phyloP scores from a whole-genome alignment of 1,140 invertebrate species.

The Marisa cornuarietis region DNA sequence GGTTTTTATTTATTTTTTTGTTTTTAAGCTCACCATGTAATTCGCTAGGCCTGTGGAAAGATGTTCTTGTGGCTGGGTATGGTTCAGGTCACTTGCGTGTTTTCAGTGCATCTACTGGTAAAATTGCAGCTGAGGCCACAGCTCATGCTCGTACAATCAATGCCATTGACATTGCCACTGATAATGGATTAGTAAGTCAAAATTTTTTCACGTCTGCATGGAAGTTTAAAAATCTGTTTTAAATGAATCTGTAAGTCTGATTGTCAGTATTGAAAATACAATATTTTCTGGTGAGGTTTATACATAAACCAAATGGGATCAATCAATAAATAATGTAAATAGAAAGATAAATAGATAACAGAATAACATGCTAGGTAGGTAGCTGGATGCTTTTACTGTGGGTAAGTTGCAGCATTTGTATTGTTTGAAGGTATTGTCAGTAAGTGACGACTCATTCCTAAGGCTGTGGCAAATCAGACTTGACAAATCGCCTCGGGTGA shows the following conservation, averaged over 20 bases:
- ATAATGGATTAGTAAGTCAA: constrained; percentile 60
- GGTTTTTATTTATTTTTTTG: constrained; percentile 11
- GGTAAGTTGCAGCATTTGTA: not conserved
- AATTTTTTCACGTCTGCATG: not conserved
- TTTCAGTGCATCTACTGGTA: constrained; percentile 56
- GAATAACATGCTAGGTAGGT: too few relatives aligned
- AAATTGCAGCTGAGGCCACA: constrained; percentile 63
- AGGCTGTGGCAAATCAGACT: constrained; percentile 65
- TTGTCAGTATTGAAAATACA: too few relatives aligned
- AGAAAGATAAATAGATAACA: too few relatives aligned
- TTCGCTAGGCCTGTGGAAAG: constrained; percentile 51
- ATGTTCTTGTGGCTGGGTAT: constrained; percentile 64
- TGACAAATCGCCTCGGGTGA: constrained; percentile 45
- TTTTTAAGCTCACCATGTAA: constrained; percentile 53
- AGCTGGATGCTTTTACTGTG: not conserved
- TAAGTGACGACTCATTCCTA: constrained; percentile 67
- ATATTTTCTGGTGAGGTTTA: too few relatives aligned
- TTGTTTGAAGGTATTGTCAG: constrained; percentile 53
- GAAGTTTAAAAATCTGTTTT: too few relatives aligned
- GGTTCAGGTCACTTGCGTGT: constrained; percentile 68
- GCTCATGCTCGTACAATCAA: constrained; percentile 69
- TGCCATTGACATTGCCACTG: constrained; percentile 64
- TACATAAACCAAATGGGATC: too few relatives aligned
- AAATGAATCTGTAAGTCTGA: too few relatives aligned
- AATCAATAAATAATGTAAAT: too few relatives aligned